Base-by-base conservation (phyloP, 2,888 invertebrate species). In the Microctonus hyperodae region DNA sequence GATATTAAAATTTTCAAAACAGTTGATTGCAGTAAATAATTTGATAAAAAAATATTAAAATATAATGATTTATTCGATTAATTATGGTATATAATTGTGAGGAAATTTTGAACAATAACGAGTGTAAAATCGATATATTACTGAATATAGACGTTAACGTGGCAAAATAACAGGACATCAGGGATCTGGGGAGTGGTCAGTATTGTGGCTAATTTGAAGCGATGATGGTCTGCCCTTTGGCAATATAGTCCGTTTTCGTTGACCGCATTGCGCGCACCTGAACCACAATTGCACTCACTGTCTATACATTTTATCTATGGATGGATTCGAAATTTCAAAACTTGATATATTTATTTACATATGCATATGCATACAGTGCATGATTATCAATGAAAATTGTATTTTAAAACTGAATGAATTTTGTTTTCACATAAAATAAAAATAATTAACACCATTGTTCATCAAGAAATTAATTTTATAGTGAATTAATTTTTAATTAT, bases 221-320 rank as follows among this genome's bases (percentile, higher is more conserved):
- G 22, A 57, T 64, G 64, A 64, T 57, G 58, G 58, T 64, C 10
- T 48, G 7, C 31, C 33, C 44, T 58, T 57, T 57, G 56, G 56
- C 16, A 35, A 64, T 57, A 58, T 57, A 58, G 64, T 35, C 50
- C 33, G 31, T 40, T 35, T 50, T 44, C 31, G 25, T 22, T 58
- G 48, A 58, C 64, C 64, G 25, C 57, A 58, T 33, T 48, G 35
- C 22, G 23, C 56, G 23, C 44, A 56, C 11, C 48, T 50, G 23
- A 64, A 64, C 64, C 64, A 50, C 64, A 64, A 64, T 64, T 58
- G 50, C 57, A 57, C 35, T 64, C 57, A 48, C 28, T 64, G 56
- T 57, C 33, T 51, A 16, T n/a, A 11, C 1, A 16, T n/a, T 37
- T 7, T 58, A 23, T 40, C 5, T 23, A 7, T n/a, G n/a, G 37